Evolutionary conservation across 1,140 invertebrate species (phyloP), one percentile per base, ranked within the genome.

Genomic region (Rhyacophila brunnea): DNA sequence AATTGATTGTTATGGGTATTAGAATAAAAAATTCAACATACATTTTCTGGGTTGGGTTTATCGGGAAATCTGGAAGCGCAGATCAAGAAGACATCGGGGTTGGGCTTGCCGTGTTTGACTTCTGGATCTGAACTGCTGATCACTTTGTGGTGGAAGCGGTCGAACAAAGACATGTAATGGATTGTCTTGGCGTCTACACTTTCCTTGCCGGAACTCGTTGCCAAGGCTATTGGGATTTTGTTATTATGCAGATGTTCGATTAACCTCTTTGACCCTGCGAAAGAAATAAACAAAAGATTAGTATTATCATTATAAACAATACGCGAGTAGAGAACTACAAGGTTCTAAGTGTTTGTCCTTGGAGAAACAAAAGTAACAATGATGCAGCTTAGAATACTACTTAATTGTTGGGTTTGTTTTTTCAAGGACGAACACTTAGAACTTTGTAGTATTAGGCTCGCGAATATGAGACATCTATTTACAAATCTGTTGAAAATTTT

Each of bases 71-170:
- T 79, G 1, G 81, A 78, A 2, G 93, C 92, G 60, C 91, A 90
- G 0, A 95, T 83, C 9, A 95, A 71, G 71, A 96, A 99, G 68
- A 95, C 93, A 74, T 98, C 95, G 0, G 96, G 96, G 59, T 86
- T 84, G 10, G 96, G 96, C 81, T 99, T 98, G 19, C 95, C 94
- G 62, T 85, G 80, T 66, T 87, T 89, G 0, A 98, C 91, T 61
- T 96, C 93, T 3, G 86, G 83, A 77, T 98, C 95, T 7, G 88
- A 87, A 45, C 89, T 89, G 1, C 90, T 92, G 62, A 89, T 84
- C 0, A 97, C 93, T 67, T 86, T 83, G 70, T 95, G 95, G 67
- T 88, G 75, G 70, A 96, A 96, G 14, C 88, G 68, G 19, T 75
- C 70, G 67, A 95, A 90, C 1, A 95, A 67, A 23, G 91, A 83